Base-by-base conservation (phyloP, 2,797 vertebrate genomes). In the Hipposideros larvatus region DNA sequence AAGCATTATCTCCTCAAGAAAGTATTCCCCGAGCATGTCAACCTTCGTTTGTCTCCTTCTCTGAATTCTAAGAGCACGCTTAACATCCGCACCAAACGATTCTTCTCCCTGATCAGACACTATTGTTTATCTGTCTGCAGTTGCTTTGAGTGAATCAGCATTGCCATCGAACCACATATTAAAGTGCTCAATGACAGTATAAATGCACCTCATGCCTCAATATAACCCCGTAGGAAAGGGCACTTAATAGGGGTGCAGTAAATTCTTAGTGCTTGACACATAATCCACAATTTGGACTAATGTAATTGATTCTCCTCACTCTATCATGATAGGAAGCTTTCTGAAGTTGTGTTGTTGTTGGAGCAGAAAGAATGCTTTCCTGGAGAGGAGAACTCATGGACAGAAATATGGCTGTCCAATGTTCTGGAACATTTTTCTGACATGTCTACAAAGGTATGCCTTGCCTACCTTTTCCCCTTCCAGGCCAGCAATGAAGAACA, bases 141-240 rank as follows among this genome's bases (percentile, higher is more conserved):
- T 75, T 78, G 61, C 57, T 93, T 92, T 84, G 22, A 31, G 24
- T 96, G 66, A 88, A 43, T 57, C 88, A 86, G 5, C n/a, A 55
- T 93, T 41, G 11, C 11, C 46, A 6, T 83, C 68, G n/a, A 82
- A 87, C 24, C 57, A 43, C 31, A 84, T 2, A n/a, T 65, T 19
- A 70, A 79, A 66, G 3, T 71, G 28, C 37, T 87, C 15, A 61
- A 63, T 1, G 28, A 48, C n/a, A 15, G 1, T 57, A 18, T 74
- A 88, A 78, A 46, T 41, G n/a, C 26, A 70, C 11, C 46, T 41
- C 66, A 51, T 11, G 18, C 71, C 48, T 91, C 41, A 11, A 18
- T 73, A n/a, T 66, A 87, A 63, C 22, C 37, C 82, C 15, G 24
- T 53, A 61, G 46, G 13, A 84, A 90, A 68, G 16, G 15, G 11